Base-by-base conservation (phyloP, 2,797 vertebrate species). In the Decapterus maruadsi region DNA sequence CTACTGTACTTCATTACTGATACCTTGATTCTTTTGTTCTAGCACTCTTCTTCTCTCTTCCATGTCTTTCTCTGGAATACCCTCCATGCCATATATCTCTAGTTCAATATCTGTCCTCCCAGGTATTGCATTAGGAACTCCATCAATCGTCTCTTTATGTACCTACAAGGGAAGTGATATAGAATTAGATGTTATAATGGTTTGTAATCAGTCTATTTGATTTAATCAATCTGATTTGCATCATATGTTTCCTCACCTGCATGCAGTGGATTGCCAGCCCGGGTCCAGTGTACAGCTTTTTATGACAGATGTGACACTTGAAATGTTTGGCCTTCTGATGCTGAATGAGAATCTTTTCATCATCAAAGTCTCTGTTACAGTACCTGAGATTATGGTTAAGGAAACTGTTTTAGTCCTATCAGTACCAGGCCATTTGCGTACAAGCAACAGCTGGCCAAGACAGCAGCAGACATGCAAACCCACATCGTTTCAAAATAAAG, bases 311-410 rank as follows among this genome's bases (percentile, higher is more conserved):
- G 86, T 98, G 97, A 75, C 97, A 98, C 94, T 98, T 98, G 91
- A 98, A 98, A 91, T 98, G 97, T 93, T 98, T 98, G 66, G 97
- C 97, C 90, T 98, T 98, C 91, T 98, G 97, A 82, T 98, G 97
- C 81, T 98, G 97, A 87, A 98, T 98, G 65, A 98, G 96, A 71
- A 98, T 98, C 87, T 98, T 98, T 87, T 98, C 97, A 85, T 98
- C 97, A 81, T 98, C 97, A 86, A 98, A 98, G 91, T 98, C 97
- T 91, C 97, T 95, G 91, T 98, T 98, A 87, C 97, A 98, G 77
- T 98, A 98, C 97, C 97, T 98, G 84, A 56, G 0, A 12, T 34
- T 0, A 36, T 1, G 1, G 77, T 73, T 82, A 1, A 89, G 85
- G 86, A 88, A 75, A 77, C 12, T 7, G 26, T 20, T 20, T 36